Percentiles rank a stretch among this genome's conserved stretches.
phyloP scores from a whole-genome alignment of 2,113 vertebrate genomes.

The Alligator mississippiensis region DNA sequence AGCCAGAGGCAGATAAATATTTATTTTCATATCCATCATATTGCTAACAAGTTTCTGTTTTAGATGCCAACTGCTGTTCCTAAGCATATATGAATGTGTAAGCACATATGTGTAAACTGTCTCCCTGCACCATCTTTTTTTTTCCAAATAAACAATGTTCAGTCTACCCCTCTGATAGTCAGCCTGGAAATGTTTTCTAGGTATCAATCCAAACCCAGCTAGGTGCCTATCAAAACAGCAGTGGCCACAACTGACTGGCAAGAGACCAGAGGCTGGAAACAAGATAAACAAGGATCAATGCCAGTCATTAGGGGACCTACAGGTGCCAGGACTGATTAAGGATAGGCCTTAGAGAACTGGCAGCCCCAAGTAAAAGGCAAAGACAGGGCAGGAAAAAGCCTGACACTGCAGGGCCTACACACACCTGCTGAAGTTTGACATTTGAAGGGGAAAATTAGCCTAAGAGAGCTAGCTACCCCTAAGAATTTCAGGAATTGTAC shows the following conservation, averaged over 20 bases:
- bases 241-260: background rate
- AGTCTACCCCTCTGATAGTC: background rate
- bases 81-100: background rate
- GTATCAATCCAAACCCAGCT: background rate
- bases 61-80: background rate
- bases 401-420: background rate
- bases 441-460: background rate
- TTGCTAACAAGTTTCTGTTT: background rate
- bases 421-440: background rate
- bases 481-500: background rate
- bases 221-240: background rate
- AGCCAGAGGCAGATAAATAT: too few species aligned
- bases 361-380: background rate
- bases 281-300: rapidly evolving
- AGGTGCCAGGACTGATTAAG: background rate
- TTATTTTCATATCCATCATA: background rate
- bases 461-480: background rate
- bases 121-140: background rate
- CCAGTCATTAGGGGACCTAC: background rate
- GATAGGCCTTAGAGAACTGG: background rate
- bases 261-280: rapidly evolving
- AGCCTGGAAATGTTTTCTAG: background rate
- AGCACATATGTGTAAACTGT: background rate
- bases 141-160: background rate
- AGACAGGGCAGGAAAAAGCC: background rate